These are phyloP conservation scores for Mactra quadrangularis DNA, from an alignment of 1,140 invertebrate genomes.

Conservation along the genomic window DNA sequence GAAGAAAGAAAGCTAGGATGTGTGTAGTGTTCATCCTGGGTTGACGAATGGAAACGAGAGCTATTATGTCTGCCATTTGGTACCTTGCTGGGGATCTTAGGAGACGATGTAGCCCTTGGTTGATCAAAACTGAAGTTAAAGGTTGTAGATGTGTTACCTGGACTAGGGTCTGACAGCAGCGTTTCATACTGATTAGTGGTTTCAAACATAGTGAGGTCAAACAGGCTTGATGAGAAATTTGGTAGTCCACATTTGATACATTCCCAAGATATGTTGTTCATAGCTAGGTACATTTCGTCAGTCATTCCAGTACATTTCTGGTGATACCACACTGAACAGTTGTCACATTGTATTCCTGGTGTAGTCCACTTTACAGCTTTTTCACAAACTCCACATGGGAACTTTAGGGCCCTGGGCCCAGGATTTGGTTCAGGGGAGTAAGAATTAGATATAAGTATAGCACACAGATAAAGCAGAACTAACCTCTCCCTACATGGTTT, in stretches of 20 bases:
- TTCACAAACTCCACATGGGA: conserved; percentile 16
- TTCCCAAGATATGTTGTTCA: conserved; percentile 27
- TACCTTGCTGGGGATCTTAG: too few relatives aligned
- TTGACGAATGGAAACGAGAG: too few relatives aligned
- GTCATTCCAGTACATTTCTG: conserved; percentile 43
- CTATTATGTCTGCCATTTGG: too few relatives aligned
- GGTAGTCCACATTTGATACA: too few relatives aligned
- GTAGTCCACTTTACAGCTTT: conserved; percentile 32
- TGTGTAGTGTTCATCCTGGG: too few relatives aligned
- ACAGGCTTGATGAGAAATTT: conserved; percentile 54
- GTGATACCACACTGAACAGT: conserved; percentile 39
- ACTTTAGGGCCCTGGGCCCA: too few relatives aligned
- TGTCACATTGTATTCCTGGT: conserved; percentile 42
- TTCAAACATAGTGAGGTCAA: conserved; percentile 42
- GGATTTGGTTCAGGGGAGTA: conserved; percentile 54
- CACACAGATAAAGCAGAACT: conserved; percentile 36
- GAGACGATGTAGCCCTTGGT: conserved; percentile 46
- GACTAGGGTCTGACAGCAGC: background rate
- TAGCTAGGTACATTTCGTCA: conserved; percentile 6
- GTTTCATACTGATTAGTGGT: background rate
- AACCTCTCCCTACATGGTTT: conserved; percentile 13
- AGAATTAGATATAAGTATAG: conserved; percentile 20
- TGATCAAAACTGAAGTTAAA: conserved; percentile 28
- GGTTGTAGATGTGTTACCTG: too few relatives aligned
- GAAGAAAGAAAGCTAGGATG: too few relatives aligned